A percentile compares a stretch with the other conserved stretches of the same genome.
phyloP scores from a whole-genome alignment of 1,140 invertebrate genomes.

The Choristoneura fumiferana region DNA sequence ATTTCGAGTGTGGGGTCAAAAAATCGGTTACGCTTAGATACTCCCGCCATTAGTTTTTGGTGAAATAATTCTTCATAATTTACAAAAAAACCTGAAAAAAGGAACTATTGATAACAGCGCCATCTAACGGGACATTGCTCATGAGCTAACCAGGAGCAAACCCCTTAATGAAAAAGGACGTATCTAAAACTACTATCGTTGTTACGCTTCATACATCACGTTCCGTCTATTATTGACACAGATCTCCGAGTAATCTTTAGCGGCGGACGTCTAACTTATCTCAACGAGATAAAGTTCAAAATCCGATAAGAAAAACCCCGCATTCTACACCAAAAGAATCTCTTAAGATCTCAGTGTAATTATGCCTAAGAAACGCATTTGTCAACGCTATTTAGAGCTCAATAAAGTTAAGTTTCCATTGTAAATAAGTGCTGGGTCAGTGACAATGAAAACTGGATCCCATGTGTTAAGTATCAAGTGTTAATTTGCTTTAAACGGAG shows the following conservation, averaged over 20 bases:
- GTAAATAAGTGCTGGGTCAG: not conserved
- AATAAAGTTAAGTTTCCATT: not conserved
- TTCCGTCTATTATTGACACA: constrained; percentile 9
- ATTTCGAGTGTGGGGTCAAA: too few species aligned
- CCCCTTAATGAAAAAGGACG: too few species aligned
- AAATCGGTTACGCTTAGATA: too few species aligned
- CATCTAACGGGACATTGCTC: too few species aligned
- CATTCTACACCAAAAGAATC: not conserved
- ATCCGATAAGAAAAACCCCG: not conserved
- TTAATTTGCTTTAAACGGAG: not conserved
- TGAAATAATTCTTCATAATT: too few species aligned
- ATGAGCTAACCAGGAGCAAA: too few species aligned
- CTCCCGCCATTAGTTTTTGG: too few species aligned
- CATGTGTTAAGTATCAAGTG: not conserved
- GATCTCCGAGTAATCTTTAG: not conserved
- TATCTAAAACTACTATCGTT: too few species aligned
- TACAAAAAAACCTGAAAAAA: too few species aligned
- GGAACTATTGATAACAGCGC: too few species aligned
- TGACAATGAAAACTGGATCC: not conserved
- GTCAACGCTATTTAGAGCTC: not conserved
- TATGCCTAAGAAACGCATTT: not conserved
- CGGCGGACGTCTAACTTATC: not conserved
- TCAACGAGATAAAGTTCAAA: not conserved
- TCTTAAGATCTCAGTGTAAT: not conserved
- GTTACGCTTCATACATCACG: not conserved